Percentiles rank a stretch among this genome's conserved stretches.
Evolutionary conservation across 2,888 invertebrate species (phyloP).

Genomic region (Ophion ventricosus): DNA sequence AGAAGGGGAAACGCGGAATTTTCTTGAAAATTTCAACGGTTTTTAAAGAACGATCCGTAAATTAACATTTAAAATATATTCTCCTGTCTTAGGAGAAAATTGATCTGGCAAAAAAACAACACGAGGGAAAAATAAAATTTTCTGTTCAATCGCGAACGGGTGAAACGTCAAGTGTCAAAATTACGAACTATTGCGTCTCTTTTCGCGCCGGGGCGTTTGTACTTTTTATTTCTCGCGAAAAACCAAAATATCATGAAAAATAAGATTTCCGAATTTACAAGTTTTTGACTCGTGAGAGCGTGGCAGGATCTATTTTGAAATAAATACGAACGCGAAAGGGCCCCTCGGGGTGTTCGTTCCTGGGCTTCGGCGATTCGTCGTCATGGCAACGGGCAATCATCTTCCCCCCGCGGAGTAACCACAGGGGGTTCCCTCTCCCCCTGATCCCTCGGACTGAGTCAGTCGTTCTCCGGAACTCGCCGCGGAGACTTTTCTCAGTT

Average conservation of each 20-base stretch:
- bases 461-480: constrained; percentile 73
- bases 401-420: constrained; percentile 70
- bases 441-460: constrained; percentile 69
- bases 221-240: too few species aligned
- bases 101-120: too few species aligned
- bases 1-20: background rate
- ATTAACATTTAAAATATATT: too few species aligned
- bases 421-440: constrained; percentile 54
- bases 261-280: background rate
- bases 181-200: too few species aligned
- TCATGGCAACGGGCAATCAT: constrained; percentile 76
- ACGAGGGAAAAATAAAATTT: too few species aligned
- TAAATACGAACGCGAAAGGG: background rate
- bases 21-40: too few species aligned
- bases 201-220: too few species aligned
- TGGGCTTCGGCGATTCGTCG: constrained; percentile 72
- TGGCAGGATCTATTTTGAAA: background rate
- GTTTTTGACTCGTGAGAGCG: background rate
- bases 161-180: too few species aligned
- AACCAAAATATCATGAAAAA: too few species aligned
- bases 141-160: too few species aligned
- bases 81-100: too few species aligned
- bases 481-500: constrained; percentile 41
- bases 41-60: too few species aligned
- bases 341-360: constrained; percentile 33